Evolutionary conservation across 2,113 vertebrate species (phyloP), one percentile per base, ranked within the genome.

Genomic region (Raja brachyura): DNA sequence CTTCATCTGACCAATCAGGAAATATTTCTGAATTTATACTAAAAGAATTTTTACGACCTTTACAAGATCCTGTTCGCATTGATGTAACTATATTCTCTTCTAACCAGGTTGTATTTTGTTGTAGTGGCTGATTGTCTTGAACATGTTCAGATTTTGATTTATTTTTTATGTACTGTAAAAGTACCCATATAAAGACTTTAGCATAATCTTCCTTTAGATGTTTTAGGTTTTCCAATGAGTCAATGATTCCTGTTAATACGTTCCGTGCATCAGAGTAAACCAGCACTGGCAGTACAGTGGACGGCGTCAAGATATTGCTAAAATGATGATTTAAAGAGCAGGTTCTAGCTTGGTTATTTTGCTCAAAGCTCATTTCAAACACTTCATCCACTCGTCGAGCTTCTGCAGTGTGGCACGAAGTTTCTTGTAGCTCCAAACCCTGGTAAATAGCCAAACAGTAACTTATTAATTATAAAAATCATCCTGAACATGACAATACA

Each of bases 341-440:
- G 79, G 96, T 94, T 93, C 96, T 96, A 0, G 95, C 93, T 66
- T 94, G 94, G 93, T 98, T 97, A 5, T 97, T 96, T 5, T 96
- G 96, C 93, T 98, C 97, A 63, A 99, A 99, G 11, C 98, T 98
- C 78, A 95, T 96, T 95, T 98, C 98, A 93, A 99, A 99, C 85
- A 99, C 97, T 95, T 99, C 98, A 93, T 99, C 98, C 86, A 99
- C 98, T 94, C 97, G 96, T 93, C 96, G 97, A 59, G 98, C 99
- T 96, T 99, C 99, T 93, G 97, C 98, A 6, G 98, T 98, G 94
- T 99, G 99, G 94, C 99, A 99, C 10, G 99, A 99, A 0, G 99
- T 99, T 95, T 99, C 99, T 95, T 99, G 98, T 86, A 99, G 96
- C 96, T 99, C 99, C 93, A 99, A 94, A 5, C 99, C 99, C 98